Base-by-base conservation (phyloP, 2,113 vertebrate genomes). In the Megatriorchis doriae region DNA sequence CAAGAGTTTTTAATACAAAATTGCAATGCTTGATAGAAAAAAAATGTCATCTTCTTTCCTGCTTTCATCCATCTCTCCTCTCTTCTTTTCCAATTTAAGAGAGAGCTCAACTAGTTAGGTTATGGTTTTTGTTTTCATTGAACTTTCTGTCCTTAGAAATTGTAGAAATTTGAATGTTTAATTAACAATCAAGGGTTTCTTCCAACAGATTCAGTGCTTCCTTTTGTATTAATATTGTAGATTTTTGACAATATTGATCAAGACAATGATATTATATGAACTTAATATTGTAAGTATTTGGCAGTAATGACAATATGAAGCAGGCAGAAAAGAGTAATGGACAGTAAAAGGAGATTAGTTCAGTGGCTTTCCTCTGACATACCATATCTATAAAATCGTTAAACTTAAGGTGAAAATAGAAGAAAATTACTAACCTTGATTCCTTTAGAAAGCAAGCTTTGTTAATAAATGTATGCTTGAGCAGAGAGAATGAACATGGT, bases 361-460 rank as follows among this genome's bases (percentile, higher is more conserved):
- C 7, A 40, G 34, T n/a, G n/a, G 7, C 13, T 34, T 90, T 23
- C 27, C 17, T 88, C 32, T 80, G 31, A 10, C 10, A 21, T 47
- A 65, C 2, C 10, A 11, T 20, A 43, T 14, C 13, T 70, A 34
- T 9, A 77, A 74, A 81, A 88, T 58, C 2, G 47, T 55, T 65
- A 75, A 59, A 40, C 0, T 0, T 42, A 26, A 65, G 7, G 11
- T 45, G 1, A 19, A 74, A 71, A 82, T n/a, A 5, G 5, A 4
- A 4, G 27, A 27, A n/a, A 50, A 23, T 12, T 14, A 7, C 2
- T 83, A 42, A 48, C 1, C 1, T 40, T 70, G 2, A 16, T 89
- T 81, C 11, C 45, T 59, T 23, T 36, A 32, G 19, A 62, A 87
- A 81, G 3, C 4, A 67, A 81, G 17, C 1, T 75, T 50, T 87